A percentile compares a stretch with the other conserved stretches of the same genome.
These are phyloP conservation scores for Xenopus petersii DNA, from an alignment of 2,797 vertebrate genomes.

Conservation along the genomic window DNA sequence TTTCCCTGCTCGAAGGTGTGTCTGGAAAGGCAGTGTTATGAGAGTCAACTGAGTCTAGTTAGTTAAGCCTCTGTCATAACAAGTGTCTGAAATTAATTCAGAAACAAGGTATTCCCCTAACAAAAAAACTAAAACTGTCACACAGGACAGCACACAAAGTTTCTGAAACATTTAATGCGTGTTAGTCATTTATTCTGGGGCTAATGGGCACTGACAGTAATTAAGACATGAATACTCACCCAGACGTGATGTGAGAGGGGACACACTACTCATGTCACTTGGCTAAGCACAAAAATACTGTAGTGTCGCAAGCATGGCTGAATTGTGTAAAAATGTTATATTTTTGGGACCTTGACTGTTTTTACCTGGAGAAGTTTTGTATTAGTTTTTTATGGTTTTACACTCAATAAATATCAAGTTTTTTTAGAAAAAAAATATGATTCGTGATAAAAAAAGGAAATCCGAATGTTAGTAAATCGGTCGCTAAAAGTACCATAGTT, in stretches of 20 bases:
- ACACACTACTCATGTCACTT: slow-evolving; percentile 1
- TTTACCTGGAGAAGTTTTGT: too few relatives aligned
- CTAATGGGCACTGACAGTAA: neutral
- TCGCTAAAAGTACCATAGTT: too few relatives aligned
- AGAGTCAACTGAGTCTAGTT: slow-evolving; percentile 12
- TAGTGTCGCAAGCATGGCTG: neutral
- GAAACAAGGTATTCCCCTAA: slow-evolving; percentile 9
- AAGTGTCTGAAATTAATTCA: slow-evolving; percentile 36
- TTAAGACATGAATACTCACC: slow-evolving; percentile 12
- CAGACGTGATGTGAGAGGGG: slow-evolving; percentile 14
- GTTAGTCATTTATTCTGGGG: slow-evolving; percentile 13
- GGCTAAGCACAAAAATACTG: neutral
- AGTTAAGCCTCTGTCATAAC: slow-evolving; percentile 48
- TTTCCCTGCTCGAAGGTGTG: slow-evolving; percentile 17
- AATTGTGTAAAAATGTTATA: too few relatives aligned
- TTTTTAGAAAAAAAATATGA: too few relatives aligned
- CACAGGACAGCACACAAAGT: neutral
- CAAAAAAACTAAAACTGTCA: slow-evolving; percentile 1
- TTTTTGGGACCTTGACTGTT: too few relatives aligned
- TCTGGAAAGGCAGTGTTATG: slow-evolving; percentile 46
- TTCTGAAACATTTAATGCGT: neutral
- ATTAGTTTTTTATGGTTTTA: too few relatives aligned
- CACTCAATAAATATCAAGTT: too few relatives aligned
- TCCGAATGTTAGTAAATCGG: too few relatives aligned
- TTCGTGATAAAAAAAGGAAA: too few relatives aligned